Base-by-base conservation (phyloP, 92 coral and sea anemone species). In the Zoanthus gigantus region DNA sequence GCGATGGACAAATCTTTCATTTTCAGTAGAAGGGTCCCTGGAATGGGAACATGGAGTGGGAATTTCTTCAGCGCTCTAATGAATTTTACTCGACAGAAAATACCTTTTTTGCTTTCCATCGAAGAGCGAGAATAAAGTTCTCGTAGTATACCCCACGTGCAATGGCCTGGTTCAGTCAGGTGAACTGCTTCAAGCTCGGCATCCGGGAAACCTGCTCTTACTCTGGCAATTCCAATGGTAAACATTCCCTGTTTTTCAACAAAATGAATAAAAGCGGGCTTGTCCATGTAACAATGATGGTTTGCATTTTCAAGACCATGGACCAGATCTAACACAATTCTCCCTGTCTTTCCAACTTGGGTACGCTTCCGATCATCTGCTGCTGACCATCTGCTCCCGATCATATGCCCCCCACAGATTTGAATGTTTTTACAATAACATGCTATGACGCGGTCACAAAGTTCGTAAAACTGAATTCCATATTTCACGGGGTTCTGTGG, bases 401-500 rank as follows among this genome's bases (percentile, higher is more conserved):
- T 23, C 23, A 23, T 23, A 23, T 23, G 23, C 9, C 90, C 93
- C 60, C 88, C 83, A 66, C 86, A 86, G 42, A 80, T 82, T 72
- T 68, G 18, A 16, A 86, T 52, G 42, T 78, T 71, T 76, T 87
- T 85, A 72, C 79, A 90, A 79, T 86, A 90, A 23, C 23, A 23
- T 23, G 11, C 93, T 85, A 17, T 71, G 82, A 53, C 45, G 75
- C 32, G 86, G 71, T 91, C 79, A 58, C 92, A 91, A 42, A 89
- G 85, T 12, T 46, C 31, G 76, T 17, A 60, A 50, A 50, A 10
- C 10, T 50, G 6, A 10, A 65, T 65, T 15, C 88, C 92, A 77
- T 74, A 89, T 89, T 89, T 89, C 11, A 89, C 84, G 9, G 94
- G 94, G 76, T 89, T 89, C 78, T 89, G 18, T 6, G 92, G 92